phyloP scores from a whole-genome alignment of 2,888 invertebrate genomes.

The Phoronis australis region DNA sequence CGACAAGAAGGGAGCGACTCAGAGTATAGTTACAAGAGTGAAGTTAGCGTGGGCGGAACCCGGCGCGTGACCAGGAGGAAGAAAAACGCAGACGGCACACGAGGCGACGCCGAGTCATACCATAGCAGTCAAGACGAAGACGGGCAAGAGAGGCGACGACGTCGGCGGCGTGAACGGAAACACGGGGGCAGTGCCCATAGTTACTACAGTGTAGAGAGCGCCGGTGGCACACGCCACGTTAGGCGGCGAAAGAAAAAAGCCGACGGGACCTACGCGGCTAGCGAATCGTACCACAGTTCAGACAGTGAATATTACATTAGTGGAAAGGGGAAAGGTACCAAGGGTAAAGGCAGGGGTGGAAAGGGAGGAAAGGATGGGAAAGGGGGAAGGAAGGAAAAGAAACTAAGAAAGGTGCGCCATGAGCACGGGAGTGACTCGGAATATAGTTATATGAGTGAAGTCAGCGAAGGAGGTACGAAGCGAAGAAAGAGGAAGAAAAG shows the following conservation, averaged over 20 bases:
- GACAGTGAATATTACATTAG: conserved; percentile 16
- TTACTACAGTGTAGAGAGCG: conserved; percentile 37
- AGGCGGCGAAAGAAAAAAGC: conserved; percentile 27
- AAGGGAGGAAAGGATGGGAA: conserved; percentile 26
- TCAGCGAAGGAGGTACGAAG: conserved; percentile 42
- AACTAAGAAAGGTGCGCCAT: conserved; percentile 24
- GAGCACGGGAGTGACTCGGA: conserved; percentile 44
- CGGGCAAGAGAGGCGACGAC: conserved; percentile 38
- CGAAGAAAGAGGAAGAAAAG: conserved; percentile 31
- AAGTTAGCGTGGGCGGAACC: conserved; percentile 47
- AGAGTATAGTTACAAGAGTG: conserved; percentile 46
- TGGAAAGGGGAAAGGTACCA: conserved; percentile 8
- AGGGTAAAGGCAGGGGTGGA: conserved; percentile 28
- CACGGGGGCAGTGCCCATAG: conserved; percentile 47
- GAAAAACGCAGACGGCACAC: conserved; percentile 44
- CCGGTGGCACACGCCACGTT: conserved; percentile 46
- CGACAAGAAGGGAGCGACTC: conserved; percentile 43
- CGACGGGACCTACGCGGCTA: conserved; percentile 47
- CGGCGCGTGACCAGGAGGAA: conserved; percentile 36
- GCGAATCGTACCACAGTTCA: conserved; percentile 41
- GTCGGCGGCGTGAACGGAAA: conserved; percentile 40
- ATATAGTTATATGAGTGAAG: conserved; percentile 44
- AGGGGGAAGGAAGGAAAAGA: conserved; percentile 16
- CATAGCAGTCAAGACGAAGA: conserved; percentile 45
- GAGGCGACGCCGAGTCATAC: conserved; percentile 40